Evolutionary conservation across 2,797 vertebrate genomes (phyloP).

Genomic region (Muscicapa comitata): DNA sequence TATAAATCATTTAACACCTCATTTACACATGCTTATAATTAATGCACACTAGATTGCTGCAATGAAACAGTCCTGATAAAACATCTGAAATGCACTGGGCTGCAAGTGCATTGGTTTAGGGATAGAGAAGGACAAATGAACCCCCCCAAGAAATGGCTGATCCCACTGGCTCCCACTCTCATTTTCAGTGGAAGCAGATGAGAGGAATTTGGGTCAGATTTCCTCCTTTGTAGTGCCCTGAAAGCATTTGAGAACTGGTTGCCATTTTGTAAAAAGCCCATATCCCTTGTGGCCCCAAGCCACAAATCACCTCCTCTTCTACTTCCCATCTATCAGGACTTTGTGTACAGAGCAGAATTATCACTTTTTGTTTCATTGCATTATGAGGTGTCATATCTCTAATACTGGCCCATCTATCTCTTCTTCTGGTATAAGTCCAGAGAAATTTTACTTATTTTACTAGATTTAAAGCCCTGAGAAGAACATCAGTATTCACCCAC

Average conservation of each 20-base stretch:
- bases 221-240: background rate
- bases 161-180: background rate
- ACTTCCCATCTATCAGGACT: background rate
- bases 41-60: slow-evolving; percentile 10
- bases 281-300: too few relatives aligned
- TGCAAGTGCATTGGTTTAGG: background rate
- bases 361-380: background rate
- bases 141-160: background rate
- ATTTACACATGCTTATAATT: slow-evolving; percentile 49
- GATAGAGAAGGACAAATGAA: background rate
- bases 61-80: background rate
- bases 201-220: background rate
- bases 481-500: background rate
- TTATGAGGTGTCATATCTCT: background rate
- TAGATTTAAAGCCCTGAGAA: background rate
- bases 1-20: slow-evolving; percentile 69
- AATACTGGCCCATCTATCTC: background rate
- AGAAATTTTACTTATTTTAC: background rate
- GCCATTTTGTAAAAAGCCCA: background rate
- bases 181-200: background rate
- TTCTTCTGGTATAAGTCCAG: background rate
- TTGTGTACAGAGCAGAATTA: background rate
- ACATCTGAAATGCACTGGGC: background rate
- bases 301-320: background rate
- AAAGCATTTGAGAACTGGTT: background rate